Percentiles rank a stretch among this genome's conserved stretches.
These are phyloP conservation scores for Leucozona laternaria DNA, from an alignment of 2,888 invertebrate species.

Conservation along the genomic window DNA sequence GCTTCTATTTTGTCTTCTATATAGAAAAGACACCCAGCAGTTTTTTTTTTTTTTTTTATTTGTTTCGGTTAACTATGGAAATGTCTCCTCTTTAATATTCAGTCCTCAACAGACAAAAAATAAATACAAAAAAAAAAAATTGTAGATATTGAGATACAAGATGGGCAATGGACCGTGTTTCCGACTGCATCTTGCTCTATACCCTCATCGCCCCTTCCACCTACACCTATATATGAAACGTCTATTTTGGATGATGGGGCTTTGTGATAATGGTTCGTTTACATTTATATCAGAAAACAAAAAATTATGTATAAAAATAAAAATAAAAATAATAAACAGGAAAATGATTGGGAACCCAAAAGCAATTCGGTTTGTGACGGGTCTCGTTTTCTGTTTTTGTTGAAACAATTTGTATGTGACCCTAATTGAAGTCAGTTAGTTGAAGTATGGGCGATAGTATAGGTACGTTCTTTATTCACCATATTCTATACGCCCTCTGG, in stretches of 20 bases:
- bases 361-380: conserved; percentile 48
- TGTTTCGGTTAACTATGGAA: conserved; percentile 27
- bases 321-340: conserved; percentile 37
- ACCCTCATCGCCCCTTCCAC: not conserved
- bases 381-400: conserved; percentile 44
- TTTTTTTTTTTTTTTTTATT: not conserved
- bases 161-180: conserved; percentile 35
- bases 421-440: conserved; percentile 70
- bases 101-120: conserved; percentile 56
- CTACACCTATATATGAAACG: not conserved
- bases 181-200: conserved; percentile 32
- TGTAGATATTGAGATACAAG: conserved; percentile 36
- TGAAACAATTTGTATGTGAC: conserved; percentile 69
- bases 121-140: conserved; percentile 42
- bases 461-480: conserved; percentile 21
- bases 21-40: conserved; percentile 1
- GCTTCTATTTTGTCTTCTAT: not conserved
- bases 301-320: not conserved
- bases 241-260: conserved; percentile 45
- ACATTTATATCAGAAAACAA: conserved; percentile 41
- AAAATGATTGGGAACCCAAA: conserved; percentile 61
- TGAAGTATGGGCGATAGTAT: conserved; percentile 18
- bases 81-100: conserved; percentile 66
- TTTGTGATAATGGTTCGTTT: conserved; percentile 58
- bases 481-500: conserved; percentile 23